phyloP scores from a whole-genome alignment of 2,888 invertebrate species.

The Euphydryas editha region DNA sequence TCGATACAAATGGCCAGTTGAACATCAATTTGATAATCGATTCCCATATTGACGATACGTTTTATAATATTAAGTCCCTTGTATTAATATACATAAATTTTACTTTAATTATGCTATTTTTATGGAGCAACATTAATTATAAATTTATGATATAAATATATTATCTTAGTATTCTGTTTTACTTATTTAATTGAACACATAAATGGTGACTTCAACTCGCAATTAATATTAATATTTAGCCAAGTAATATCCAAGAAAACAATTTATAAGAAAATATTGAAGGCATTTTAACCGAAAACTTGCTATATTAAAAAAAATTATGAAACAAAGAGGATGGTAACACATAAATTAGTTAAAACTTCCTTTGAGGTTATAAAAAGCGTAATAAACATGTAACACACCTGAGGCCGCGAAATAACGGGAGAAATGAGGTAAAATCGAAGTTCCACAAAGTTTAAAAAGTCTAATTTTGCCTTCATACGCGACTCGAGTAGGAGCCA shows the following conservation, averaged over 20 bases:
- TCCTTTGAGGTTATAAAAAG: slow-evolving; percentile 47
- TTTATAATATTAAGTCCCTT: slow-evolving; percentile 24
- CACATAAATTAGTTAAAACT: slow-evolving; percentile 36
- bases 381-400: slow-evolving; percentile 65
- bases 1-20: slow-evolving; percentile 39
- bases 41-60: slow-evolving; percentile 30
- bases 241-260: background rate
- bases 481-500: slow-evolving; percentile 73
- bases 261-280: slow-evolving; percentile 1
- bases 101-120: background rate
- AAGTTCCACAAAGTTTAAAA: slow-evolving; percentile 76
- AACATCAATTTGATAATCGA: slow-evolving; percentile 25
- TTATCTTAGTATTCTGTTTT: background rate
- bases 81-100: background rate
- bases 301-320: slow-evolving; percentile 1
- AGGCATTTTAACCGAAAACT: background rate
- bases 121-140: background rate
- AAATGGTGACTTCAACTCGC: background rate
- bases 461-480: slow-evolving; percentile 81
- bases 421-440: slow-evolving; percentile 75
- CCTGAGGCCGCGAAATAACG: slow-evolving; percentile 61
- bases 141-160: background rate
- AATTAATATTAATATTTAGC: background rate
- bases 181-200: background rate
- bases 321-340: slow-evolving; percentile 5